Conservation (phyloP, 2,797 vertebrate genomes). For the Anabas testudineus region DNA sequence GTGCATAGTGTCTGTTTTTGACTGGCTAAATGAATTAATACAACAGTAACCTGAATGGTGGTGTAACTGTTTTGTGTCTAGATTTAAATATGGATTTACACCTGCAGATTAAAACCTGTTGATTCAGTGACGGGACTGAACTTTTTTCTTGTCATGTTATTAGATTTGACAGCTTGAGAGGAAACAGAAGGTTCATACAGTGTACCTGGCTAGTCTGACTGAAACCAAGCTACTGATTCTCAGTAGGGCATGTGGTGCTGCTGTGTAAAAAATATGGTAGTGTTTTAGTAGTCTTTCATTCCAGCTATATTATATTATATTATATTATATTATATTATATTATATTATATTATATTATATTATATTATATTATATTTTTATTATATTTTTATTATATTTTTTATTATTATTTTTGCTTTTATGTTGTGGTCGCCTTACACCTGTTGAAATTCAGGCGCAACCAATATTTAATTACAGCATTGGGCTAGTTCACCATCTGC, state of each 20-base stretch:
- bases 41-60: not conserved
- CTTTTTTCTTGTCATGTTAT: not conserved
- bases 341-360: too few species aligned
- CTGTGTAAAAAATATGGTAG: not conserved
- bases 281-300: too few species aligned
- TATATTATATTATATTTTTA: too few species aligned
- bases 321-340: too few species aligned
- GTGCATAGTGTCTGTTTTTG: not conserved
- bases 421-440: too few species aligned
- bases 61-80: not conserved
- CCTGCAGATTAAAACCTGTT: not conserved
- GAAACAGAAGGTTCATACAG: too few species aligned
- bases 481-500: not conserved
- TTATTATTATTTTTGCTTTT: too few species aligned
- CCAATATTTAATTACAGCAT: not conserved
- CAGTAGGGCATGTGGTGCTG: too few species aligned
- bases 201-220: too few species aligned
- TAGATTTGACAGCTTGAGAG: too few species aligned
- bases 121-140: not conserved
- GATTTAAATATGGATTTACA: not conserved
- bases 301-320: too few species aligned
- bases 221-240: not conserved
- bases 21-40: not conserved
- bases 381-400: too few species aligned
- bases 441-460: not conserved